A percentile compares a stretch with the other conserved stretches of the same genome.
phyloP scores from a whole-genome alignment of 1,140 invertebrate genomes.

The Zaprionus africanus region DNA sequence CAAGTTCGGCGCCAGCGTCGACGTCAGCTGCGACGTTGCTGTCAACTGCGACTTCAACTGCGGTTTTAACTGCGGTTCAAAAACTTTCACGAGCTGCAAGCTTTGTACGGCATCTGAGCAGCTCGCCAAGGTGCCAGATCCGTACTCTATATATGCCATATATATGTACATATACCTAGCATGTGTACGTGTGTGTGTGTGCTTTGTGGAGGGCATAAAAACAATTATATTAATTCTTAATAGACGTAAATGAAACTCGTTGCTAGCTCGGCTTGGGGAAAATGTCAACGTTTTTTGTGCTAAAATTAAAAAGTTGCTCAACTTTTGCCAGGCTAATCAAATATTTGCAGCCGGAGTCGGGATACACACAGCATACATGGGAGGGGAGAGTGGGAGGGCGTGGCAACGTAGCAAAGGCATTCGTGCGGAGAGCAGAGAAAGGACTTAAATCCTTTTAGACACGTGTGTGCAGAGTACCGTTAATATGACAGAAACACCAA shows the following conservation, averaged over 20 bases:
- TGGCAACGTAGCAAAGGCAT: slow-evolving; percentile 22
- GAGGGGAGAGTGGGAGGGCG: neutral
- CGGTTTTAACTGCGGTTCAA: slow-evolving; percentile 61
- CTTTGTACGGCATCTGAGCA: slow-evolving; percentile 19
- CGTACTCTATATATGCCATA: neutral
- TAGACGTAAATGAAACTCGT: slow-evolving; percentile 24
- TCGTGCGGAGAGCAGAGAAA: slow-evolving; percentile 59
- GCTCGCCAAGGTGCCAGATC: slow-evolving; percentile 18
- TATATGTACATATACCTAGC: neutral
- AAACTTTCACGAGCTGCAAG: slow-evolving; percentile 57
- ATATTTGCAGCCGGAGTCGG: slow-evolving; percentile 66
- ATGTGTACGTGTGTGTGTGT: neutral
- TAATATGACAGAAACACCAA: slow-evolving; percentile 81
- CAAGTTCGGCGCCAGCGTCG: slow-evolving; percentile 12
- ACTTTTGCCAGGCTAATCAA: slow-evolving; percentile 75
- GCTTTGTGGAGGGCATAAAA: slow-evolving; percentile 12
- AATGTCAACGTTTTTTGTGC: slow-evolving; percentile 53
- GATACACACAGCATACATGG: neutral
- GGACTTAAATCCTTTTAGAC: slow-evolving; percentile 79
- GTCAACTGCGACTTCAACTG: slow-evolving; percentile 35
- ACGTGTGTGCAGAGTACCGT: slow-evolving; percentile 80
- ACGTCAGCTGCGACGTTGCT: neutral
- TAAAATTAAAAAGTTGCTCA: slow-evolving; percentile 67
- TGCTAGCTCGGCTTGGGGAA: neutral
- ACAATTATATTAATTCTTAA: slow-evolving; percentile 46